Percentiles rank a stretch among this genome's conserved stretches.
These are phyloP conservation scores for Halocaridina rubra DNA, from an alignment of 2,888 invertebrate genomes.

Conservation along the genomic window DNA sequence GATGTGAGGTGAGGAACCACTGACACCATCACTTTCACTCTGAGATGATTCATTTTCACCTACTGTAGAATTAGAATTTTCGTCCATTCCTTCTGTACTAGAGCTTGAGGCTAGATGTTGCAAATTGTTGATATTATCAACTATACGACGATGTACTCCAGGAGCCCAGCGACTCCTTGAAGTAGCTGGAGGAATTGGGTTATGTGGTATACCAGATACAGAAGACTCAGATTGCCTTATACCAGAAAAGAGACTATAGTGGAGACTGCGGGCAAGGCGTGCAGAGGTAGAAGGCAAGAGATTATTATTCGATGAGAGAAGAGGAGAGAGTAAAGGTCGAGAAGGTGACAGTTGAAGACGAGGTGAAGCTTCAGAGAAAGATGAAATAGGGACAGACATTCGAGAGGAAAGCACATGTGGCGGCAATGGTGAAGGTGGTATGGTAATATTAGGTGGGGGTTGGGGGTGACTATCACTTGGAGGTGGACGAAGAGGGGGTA, in stretches of 20 bases:
- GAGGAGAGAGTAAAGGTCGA: not conserved
- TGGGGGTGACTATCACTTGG: not conserved
- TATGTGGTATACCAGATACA: not conserved
- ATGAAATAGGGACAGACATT: constrained; percentile 15
- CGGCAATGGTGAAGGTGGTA: constrained; percentile 18
- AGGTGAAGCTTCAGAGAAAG: constrained; percentile 10
- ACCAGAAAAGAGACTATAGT: constrained; percentile 28
- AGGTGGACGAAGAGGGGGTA: constrained; percentile 1
- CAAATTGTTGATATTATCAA: constrained; percentile 36
- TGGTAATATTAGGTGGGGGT: constrained; percentile 20
- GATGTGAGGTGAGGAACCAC: not conserved
- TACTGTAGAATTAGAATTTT: not conserved
- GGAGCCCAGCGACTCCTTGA: constrained; percentile 36
- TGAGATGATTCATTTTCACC: constrained; percentile 1
- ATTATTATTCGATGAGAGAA: not conserved
- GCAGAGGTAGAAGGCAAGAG: not conserved
- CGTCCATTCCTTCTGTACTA: constrained; percentile 4
- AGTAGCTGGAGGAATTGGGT: constrained; percentile 21
- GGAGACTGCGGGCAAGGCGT: not conserved
- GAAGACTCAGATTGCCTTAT: constrained; percentile 11
- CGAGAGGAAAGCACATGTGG: constrained; percentile 39
- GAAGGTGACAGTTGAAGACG: constrained; percentile 3
- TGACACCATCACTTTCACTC: not conserved
- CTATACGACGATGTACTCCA: constrained; percentile 35
- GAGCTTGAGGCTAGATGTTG: constrained; percentile 23